A percentile compares a stretch with the other conserved stretches of the same genome.
phyloP scores from a whole-genome alignment of 2,888 invertebrate species.

The Tenthredo distinguenda region DNA sequence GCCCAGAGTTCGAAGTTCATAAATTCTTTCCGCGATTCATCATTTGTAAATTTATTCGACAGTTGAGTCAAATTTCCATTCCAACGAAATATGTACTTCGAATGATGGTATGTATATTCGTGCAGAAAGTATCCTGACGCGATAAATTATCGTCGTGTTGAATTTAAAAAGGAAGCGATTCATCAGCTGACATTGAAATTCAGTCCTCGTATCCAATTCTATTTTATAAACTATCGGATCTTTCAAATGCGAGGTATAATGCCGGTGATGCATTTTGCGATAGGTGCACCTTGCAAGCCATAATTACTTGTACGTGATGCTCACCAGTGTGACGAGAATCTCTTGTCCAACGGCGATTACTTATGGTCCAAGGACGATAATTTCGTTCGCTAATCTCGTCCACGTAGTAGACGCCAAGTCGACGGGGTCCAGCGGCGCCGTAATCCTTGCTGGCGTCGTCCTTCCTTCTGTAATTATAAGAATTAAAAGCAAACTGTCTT shows the following conservation, averaged over 20 bases:
- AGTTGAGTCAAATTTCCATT: background rate
- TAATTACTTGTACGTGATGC: constrained; percentile 13
- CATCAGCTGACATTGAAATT: background rate
- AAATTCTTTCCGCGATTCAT: background rate
- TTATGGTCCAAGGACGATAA: constrained; percentile 33
- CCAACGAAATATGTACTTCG: background rate
- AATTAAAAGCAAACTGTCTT: constrained; percentile 32
- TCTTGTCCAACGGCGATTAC: constrained; percentile 23
- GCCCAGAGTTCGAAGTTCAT: background rate
- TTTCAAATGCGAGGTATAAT: background rate
- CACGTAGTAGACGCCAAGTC: constrained; percentile 32
- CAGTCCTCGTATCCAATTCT: background rate
- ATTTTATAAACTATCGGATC: background rate
- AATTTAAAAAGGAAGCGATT: background rate
- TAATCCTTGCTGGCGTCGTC: background rate
- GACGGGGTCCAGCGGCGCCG: constrained; percentile 42
- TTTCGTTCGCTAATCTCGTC: constrained; percentile 35
- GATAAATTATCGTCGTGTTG: background rate
- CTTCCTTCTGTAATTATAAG: constrained; percentile 8
- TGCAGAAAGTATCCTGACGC: background rate
- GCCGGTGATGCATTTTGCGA: background rate
- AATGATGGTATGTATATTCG: background rate
- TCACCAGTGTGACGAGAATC: constrained; percentile 14
- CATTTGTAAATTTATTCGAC: background rate
- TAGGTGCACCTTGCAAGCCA: background rate